Conservation (phyloP, 2,888 invertebrate genomes). For the Cephus nigrinus region DNA sequence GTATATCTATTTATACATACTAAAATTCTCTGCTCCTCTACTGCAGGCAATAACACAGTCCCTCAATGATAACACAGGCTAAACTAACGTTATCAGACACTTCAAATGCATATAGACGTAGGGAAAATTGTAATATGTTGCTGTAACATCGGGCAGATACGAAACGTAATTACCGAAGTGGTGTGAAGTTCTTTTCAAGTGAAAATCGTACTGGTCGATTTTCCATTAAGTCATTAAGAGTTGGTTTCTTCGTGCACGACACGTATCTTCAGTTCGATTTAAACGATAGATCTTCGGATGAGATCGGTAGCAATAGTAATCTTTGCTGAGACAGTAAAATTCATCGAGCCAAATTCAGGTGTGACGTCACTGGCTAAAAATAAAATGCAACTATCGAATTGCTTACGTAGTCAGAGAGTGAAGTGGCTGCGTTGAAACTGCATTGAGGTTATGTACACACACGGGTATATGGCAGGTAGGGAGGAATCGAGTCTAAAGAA, state of each 20-base stretch:
- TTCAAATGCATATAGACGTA: too few species aligned
- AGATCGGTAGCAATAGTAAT: background rate
- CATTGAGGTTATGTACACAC: background rate
- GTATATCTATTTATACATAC: background rate
- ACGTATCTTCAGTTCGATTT: background rate
- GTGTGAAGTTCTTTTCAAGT: background rate
- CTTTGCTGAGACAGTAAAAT: background rate
- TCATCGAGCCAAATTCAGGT: background rate
- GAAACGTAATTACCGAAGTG: background rate
- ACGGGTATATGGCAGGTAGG: background rate
- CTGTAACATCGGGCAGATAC: too few species aligned
- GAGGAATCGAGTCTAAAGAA: background rate
- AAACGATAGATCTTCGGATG: background rate
- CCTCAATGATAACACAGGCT: background rate
- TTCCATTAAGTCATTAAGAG: background rate
- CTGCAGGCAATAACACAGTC: background rate
- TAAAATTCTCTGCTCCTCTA: background rate
- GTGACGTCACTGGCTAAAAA: background rate
- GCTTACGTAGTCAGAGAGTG: background rate
- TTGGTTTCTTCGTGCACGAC: background rate
- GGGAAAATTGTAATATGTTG: too few species aligned
- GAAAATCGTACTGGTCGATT: background rate
- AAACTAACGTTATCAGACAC: background rate
- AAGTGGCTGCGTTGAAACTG: background rate
- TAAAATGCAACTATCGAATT: background rate